Conservation (phyloP, 2,797 vertebrate species). For the Thalassophryne amazonica region DNA sequence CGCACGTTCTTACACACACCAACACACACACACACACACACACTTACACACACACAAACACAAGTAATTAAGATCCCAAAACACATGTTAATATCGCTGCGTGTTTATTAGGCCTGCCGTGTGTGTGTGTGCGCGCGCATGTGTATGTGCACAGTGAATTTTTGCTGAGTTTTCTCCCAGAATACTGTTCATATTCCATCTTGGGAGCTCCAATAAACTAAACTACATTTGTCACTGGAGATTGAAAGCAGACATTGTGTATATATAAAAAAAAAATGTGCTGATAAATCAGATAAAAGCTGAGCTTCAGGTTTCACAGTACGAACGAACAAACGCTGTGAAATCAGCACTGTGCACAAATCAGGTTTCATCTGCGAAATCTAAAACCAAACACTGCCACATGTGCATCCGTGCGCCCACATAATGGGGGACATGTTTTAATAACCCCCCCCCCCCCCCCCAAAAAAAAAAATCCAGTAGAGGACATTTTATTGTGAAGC, state of each 20-base stretch:
- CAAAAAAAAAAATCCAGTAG: no score
- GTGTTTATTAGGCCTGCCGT: slow-evolving; percentile 56
- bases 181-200: slow-evolving; percentile 14
- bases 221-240: slow-evolving; percentile 11
- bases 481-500: no score
- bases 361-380: no score
- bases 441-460: no score
- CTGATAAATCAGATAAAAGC: background rate
- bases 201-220: slow-evolving; percentile 6
- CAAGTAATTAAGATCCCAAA: slow-evolving; percentile 72
- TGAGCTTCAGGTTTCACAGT: no score
- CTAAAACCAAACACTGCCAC: no score
- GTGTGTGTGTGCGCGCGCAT: background rate
- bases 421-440: no score
- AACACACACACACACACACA: no score
- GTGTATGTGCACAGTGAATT: background rate
- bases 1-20: slow-evolving; percentile 28
- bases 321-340: no score
- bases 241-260: background rate
- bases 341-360: no score
- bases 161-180: slow-evolving; percentile 43
- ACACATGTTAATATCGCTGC: slow-evolving; percentile 64
- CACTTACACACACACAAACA: slow-evolving; percentile 26
- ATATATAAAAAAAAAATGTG: slow-evolving; percentile 5
- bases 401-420: no score